Evolutionary conservation across 2,113 vertebrate genomes (phyloP), one percentile per base, ranked within the genome.

Genomic region (Phalacrocorax brasilianus): DNA sequence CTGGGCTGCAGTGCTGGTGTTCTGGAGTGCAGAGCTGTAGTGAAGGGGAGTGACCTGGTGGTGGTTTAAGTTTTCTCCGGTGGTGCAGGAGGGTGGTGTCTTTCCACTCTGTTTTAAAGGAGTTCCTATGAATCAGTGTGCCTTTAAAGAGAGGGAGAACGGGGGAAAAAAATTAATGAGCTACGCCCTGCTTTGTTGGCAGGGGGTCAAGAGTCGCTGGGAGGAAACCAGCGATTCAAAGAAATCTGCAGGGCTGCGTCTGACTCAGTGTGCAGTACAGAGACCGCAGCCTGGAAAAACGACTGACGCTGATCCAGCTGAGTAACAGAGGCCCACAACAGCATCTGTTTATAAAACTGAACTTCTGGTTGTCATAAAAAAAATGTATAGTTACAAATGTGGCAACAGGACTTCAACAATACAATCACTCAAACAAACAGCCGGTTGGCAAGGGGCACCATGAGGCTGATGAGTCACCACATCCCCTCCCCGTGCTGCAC

Each of bases 101-200:
- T 96, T 97, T 97, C 95, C 92, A 84, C 97, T 95, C 74, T 85
- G 92, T 97, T 98, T 98, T 97, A 98, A 98, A 98, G 98, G 97
- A 98, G 98, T 98, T 98, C 98, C 98, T 98, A 98, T 98, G 98
- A 98, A 98, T 98, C 98, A 98, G 98, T 97, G 97, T 97, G 89
- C 74, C 94, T 98, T 98, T 66, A 93, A 98, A 96, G 97, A 95
- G 93, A 95, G 87, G 81, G 55, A 21, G 75, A n/a, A 47, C 27
- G 33, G 9, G 3, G 6, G 30, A 28, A 47, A 72, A 83, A 90
- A 90, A 88, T 89, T 97, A 95, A 97, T 96, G 95, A 97, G 96
- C 96, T 97, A 98, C 98, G 96, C 98, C 98, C 98, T 97, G 96
- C 84, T 97, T 95, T 81, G 59, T 71, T 98, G 98, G 98, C 98